Conservation (phyloP, 2,797 vertebrate genomes). For the Cichlasoma orientale region DNA sequence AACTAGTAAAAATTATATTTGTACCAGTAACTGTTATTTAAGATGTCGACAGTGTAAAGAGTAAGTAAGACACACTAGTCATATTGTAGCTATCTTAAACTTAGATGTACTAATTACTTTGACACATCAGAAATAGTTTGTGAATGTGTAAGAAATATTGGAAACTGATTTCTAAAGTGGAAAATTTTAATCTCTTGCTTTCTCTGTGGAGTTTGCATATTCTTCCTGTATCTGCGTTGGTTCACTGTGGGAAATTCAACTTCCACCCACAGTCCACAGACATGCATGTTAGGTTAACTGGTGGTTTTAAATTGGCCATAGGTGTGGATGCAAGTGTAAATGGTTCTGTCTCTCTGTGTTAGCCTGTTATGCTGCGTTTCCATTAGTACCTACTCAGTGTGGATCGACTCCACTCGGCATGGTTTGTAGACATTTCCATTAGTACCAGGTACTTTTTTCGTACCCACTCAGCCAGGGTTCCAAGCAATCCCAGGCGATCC, state of each 20-base stretch:
- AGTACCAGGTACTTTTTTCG: too few species aligned
- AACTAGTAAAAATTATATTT: not conserved
- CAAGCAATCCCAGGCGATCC: too few species aligned
- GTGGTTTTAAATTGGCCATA: not conserved
- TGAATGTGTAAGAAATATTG: not conserved
- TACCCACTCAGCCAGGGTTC: too few species aligned
- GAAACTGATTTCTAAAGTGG: not conserved
- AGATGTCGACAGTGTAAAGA: not conserved
- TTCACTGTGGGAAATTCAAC: not conserved
- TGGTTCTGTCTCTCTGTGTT: not conserved
- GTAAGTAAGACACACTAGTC: not conserved
- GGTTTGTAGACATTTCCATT: too few species aligned
- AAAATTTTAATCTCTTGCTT: not conserved
- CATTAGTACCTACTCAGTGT: too few species aligned
- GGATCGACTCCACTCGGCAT: too few species aligned
- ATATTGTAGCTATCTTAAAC: not conserved
- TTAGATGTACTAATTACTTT: not conserved
- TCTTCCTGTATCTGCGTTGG: not conserved
- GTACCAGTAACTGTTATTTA: not conserved
- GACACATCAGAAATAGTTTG: not conserved
- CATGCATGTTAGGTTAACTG: not conserved
- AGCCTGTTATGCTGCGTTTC: not conserved
- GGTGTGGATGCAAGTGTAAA: not conserved
- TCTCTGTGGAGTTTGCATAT: not conserved
- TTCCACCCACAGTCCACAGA: not conserved